Evolutionary conservation across 2,797 vertebrate species (phyloP).

Genomic region (Mallotus villosus): DNA sequence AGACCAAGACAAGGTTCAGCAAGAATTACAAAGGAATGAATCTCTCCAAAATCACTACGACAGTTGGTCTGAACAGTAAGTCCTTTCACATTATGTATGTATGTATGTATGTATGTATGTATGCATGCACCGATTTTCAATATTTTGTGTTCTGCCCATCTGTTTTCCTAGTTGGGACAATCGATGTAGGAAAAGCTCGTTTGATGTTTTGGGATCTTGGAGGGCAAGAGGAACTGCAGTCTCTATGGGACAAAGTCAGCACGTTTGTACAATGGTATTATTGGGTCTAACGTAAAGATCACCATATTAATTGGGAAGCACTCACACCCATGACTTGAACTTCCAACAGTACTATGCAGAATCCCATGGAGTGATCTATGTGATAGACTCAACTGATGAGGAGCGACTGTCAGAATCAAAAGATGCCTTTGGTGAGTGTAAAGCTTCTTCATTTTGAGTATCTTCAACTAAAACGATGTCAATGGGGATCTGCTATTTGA

Average conservation of each 20-base stretch:
- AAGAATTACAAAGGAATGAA: constrained; percentile 96
- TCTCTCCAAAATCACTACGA: constrained; percentile 96
- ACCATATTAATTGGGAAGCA: neutral
- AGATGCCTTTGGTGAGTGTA: constrained; percentile 87
- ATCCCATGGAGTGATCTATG: constrained; percentile 95
- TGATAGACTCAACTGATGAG: constrained; percentile 96
- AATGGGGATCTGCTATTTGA: no score
- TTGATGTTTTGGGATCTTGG: constrained; percentile 99
- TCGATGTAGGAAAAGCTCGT: constrained; percentile 91
- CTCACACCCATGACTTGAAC: neutral
- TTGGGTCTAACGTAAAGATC: neutral
- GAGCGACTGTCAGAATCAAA: constrained; percentile 90
- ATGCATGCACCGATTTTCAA: no score
- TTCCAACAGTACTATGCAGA: constrained; percentile 90
- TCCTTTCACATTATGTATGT: constrained; percentile 19
- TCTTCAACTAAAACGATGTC: no score
- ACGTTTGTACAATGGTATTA: neutral
- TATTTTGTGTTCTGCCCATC: neutral
- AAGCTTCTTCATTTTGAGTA: neutral
- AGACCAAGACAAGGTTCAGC: constrained; percentile 96
- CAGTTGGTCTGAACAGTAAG: constrained; percentile 98
- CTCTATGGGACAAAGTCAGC: constrained; percentile 97
- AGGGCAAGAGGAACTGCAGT: constrained; percentile 95
- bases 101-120: no score
- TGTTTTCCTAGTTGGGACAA: constrained; percentile 86